phyloP scores from a whole-genome alignment of 2,797 vertebrate genomes.

The Rhadinocentrus ornatus region DNA sequence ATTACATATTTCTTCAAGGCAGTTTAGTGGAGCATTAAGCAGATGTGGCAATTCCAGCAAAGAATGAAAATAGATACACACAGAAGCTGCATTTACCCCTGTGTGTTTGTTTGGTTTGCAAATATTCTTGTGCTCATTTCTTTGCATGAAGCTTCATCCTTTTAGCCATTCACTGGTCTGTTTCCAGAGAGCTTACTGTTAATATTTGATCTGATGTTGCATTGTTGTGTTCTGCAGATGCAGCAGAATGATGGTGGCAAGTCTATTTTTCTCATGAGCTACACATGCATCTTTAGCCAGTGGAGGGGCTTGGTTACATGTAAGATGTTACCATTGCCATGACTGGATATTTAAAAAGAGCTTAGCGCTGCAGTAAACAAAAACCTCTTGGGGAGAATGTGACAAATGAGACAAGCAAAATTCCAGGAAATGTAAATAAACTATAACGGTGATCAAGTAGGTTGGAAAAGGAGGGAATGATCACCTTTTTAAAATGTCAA shows the following conservation, averaged over 20 bases:
- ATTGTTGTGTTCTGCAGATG: constrained; percentile 5
- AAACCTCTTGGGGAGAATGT: background rate
- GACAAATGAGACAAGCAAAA: background rate
- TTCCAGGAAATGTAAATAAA: constrained; percentile 10
- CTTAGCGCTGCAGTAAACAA: background rate
- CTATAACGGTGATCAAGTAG: background rate
- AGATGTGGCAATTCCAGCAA: background rate
- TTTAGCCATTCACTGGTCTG: background rate
- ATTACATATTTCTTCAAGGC: background rate
- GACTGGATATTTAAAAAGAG: background rate
- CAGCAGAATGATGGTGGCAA: background rate
- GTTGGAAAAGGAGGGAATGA: background rate
- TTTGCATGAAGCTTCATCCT: background rate
- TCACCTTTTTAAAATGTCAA: background rate
- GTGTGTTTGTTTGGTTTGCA: background rate
- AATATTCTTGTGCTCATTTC: background rate
- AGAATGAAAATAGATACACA: background rate
- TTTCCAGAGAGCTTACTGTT: constrained; percentile 6
- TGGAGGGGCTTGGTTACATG: background rate
- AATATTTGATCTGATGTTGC: constrained; percentile 24
- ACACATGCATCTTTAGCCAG: background rate
- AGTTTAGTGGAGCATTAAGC: background rate
- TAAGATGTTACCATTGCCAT: background rate
- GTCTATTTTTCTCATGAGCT: constrained; percentile 3
- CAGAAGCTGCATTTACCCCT: background rate